A percentile compares a stretch with the other conserved stretches of the same genome.
Conservation (phyloP, 2,888 invertebrate genomes). For the Drosophila stalkeri region DNA sequence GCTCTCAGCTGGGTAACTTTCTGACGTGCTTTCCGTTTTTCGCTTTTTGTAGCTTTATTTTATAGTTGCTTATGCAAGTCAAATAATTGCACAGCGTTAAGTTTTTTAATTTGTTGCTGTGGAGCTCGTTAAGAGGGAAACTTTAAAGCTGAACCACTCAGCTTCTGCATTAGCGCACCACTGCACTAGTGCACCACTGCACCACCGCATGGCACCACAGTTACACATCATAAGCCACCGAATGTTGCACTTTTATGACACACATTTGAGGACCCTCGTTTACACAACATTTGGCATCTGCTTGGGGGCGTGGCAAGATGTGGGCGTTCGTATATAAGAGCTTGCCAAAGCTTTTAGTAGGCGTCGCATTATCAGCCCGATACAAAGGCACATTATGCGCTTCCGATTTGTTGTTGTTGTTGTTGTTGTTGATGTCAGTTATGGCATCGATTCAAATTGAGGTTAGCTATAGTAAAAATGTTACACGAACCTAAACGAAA, state of each 20-base stretch:
- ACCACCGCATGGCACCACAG: constrained; percentile 35
- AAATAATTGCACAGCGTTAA: constrained; percentile 71
- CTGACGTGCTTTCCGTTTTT: constrained; percentile 34
- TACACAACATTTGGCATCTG: constrained; percentile 78
- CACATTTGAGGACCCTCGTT: constrained; percentile 64
- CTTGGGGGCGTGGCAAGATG: constrained; percentile 15
- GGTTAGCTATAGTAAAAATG: constrained; percentile 55
- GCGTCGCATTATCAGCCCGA: constrained; percentile 75
- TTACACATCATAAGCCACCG: constrained; percentile 39
- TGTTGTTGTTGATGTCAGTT: constrained; percentile 47
- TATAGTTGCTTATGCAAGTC: constrained; percentile 63
- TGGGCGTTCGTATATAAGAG: constrained; percentile 37
- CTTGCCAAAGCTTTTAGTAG: constrained; percentile 66
- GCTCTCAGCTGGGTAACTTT: not conserved
- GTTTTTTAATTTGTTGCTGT: constrained; percentile 69
- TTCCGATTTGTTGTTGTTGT: constrained; percentile 57
- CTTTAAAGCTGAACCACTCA: constrained; percentile 30
- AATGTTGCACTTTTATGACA: constrained; percentile 71
- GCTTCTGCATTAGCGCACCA: constrained; percentile 9
- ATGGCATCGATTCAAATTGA: constrained; percentile 61
- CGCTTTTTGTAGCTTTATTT: constrained; percentile 28
- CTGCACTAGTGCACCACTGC: constrained; percentile 10
- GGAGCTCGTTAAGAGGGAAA: constrained; percentile 36
- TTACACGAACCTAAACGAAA: constrained; percentile 29
- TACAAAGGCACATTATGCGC: constrained; percentile 79